Conservation (phyloP, 2,113 vertebrate genomes). For the Notiomystis cincta region DNA sequence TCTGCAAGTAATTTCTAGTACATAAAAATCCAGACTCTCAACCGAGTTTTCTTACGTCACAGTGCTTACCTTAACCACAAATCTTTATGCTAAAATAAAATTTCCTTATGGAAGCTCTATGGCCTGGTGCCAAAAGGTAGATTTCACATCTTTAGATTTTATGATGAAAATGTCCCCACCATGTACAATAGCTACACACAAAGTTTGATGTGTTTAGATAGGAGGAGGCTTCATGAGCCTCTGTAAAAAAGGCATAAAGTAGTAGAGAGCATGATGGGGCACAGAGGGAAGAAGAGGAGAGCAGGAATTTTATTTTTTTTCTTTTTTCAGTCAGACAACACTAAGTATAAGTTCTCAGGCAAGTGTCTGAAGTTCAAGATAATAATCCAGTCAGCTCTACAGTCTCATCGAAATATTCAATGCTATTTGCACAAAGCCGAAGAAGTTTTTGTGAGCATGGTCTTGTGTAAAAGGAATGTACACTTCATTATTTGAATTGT, state of each 20-base stretch:
- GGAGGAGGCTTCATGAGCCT: background rate
- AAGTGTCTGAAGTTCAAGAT: background rate
- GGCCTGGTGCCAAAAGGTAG: rapidly evolving
- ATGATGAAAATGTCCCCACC: rapidly evolving
- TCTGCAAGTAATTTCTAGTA: background rate
- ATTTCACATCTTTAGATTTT: background rate
- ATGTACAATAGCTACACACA: background rate
- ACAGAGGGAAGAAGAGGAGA: rapidly evolving
- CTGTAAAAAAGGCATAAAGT: background rate
- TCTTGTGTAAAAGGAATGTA: background rate
- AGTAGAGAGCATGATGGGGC: rapidly evolving
- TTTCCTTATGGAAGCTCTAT: background rate
- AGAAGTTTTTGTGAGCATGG: background rate
- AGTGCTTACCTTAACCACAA: background rate
- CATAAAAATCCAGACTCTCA: background rate
- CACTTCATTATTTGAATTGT: background rate
- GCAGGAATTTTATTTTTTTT: background rate
- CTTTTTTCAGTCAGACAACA: background rate
- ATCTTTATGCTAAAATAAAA: background rate
- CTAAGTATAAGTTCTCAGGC: background rate
- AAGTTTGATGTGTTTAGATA: background rate
- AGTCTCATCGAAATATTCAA: background rate
- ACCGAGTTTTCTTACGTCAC: background rate
- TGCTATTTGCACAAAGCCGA: background rate
- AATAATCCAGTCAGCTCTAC: background rate